Evolutionary conservation across 2,797 vertebrate species (phyloP).

Genomic region (Phylloscopus collybita): DNA sequence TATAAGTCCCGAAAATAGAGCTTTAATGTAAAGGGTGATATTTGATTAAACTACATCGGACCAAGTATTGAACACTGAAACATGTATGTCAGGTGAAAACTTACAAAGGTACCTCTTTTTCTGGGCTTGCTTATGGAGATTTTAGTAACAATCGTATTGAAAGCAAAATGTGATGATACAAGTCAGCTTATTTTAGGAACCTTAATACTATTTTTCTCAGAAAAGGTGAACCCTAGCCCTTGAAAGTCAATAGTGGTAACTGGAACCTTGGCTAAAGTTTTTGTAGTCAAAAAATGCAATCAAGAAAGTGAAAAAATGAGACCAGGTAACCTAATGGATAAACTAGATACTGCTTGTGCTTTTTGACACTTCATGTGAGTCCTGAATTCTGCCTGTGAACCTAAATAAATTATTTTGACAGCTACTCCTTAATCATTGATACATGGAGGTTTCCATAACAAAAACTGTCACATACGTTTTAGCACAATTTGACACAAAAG

Average conservation of each 20-base stretch:
- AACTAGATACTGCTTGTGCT: background rate
- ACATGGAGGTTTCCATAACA: constrained; percentile 37
- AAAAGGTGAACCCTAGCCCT: background rate
- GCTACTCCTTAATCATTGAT: constrained; percentile 37
- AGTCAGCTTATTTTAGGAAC: background rate
- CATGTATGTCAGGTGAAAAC: background rate
- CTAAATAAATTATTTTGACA: constrained; percentile 15
- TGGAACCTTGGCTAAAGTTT: background rate
- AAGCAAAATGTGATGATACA: constrained; percentile 1
- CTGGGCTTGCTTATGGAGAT: background rate
- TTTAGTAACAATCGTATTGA: background rate
- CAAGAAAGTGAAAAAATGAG: background rate
- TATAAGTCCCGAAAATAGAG: background rate
- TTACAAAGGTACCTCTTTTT: background rate
- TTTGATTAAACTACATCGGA: background rate
- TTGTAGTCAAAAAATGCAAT: background rate
- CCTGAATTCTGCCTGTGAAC: background rate
- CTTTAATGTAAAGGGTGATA: background rate
- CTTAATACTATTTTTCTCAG: background rate
- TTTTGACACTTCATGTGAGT: background rate
- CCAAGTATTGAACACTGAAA: background rate
- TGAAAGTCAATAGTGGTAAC: background rate
- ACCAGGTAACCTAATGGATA: background rate
- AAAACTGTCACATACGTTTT: constrained; percentile 42
- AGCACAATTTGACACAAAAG: constrained; percentile 23